These are phyloP conservation scores for Odontamblyopus rebecca DNA, from an alignment of 2,797 vertebrate species.

Conservation along the genomic window DNA sequence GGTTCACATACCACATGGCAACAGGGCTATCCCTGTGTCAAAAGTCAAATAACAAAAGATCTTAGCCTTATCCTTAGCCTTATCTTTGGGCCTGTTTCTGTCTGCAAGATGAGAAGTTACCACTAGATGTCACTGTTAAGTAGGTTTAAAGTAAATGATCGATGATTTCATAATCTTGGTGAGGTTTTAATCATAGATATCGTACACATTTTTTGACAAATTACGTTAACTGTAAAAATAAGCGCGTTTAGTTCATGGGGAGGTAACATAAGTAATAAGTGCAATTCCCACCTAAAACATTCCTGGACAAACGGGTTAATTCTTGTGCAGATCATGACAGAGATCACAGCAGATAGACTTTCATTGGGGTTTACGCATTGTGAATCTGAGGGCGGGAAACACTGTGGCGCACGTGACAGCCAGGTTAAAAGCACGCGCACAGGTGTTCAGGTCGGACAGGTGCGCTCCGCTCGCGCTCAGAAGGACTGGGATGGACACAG, in stretches of 20 bases:
- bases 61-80: no score
- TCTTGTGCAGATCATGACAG: not conserved
- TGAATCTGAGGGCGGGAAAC: slow-evolving; percentile 42
- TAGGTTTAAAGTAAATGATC: not conserved
- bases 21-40: not conserved
- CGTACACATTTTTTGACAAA: not conserved
- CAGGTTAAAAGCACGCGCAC: slow-evolving; percentile 17
- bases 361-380: not conserved
- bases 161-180: not conserved
- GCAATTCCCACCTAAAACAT: not conserved
- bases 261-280: not conserved
- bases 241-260: no score
- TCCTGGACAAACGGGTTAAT: not conserved
- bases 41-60: no score
- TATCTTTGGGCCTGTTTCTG: no score
- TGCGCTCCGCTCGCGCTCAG: not conserved
- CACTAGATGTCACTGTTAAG: slow-evolving; percentile 8
- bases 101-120: not conserved
- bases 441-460: slow-evolving; percentile 15
- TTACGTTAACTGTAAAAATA: not conserved
- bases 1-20: not conserved
- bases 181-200: not conserved
- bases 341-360: not conserved
- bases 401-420: slow-evolving; percentile 41
- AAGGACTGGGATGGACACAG: not conserved